Evolutionary conservation across 53 echinoderm and acorn worm genomes (phyloP), one percentile per base, ranked within the genome.

Genomic region (Temnopleurus reevesii): DNA sequence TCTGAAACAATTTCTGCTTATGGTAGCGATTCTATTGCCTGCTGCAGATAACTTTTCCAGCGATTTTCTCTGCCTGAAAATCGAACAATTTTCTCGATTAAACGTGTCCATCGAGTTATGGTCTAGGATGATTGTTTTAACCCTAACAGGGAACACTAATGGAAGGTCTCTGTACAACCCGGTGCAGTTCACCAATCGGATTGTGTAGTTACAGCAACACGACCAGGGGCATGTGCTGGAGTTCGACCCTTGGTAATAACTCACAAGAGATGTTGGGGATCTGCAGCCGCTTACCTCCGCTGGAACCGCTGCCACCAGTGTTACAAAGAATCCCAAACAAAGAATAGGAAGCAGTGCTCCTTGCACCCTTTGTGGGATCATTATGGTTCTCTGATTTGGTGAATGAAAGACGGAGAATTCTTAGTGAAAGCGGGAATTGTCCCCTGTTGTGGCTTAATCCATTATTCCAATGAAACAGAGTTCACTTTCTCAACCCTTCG

Each of bases 81-180:
- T 53, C n/a, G 27, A 47, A 18, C 88, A 87, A 53, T 87, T 87
- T 8, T 49, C 88, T 53, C 36, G 33, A 47, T 87, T 51, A 30
- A 87, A 87, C 15, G 85, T 85, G 85, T 85, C 85, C 85, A 85
- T 85, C 0, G 15, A 17, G 29, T 87, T 87, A 66, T 71, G 66
- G 53, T 87, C 88, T 19, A 87, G 71, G 8, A 53, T 31, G 13
- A 87, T 65, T 19, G 71, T 87, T 36, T 60, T 61, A 12, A 36
- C 59, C 61, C 21, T 86, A 26, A 86, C 46, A 12, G 86, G 86
- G 29, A 45, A 60, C 45, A 45, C 86, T 8, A 61, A 66, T 19
- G 65, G 88, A 8, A 87, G 23, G 51, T 66, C 66, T 49, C 66
- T 46, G 29, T 66, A 66, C 34, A 87, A 34, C 30, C 49, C 1